Conservation (phyloP, 92 coral and sea anemone genomes). For the Actinostola sp. region DNA sequence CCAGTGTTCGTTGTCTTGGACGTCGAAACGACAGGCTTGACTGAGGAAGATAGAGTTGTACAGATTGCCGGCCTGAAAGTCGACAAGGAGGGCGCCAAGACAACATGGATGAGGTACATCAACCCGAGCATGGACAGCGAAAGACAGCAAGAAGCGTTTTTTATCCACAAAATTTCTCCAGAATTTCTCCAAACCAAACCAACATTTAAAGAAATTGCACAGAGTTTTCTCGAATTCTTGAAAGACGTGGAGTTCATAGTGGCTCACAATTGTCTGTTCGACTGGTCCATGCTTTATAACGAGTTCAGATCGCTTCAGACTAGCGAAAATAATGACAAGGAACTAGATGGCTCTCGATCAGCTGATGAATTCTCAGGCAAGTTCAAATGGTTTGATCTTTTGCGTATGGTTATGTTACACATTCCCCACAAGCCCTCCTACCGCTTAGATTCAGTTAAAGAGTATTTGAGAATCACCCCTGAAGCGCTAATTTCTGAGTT, state of each 20-base stretch:
- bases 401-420: slow-evolving; percentile 28
- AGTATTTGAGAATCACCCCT: slow-evolving; percentile 23
- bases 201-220: slow-evolving; percentile 24
- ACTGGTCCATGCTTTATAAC: slow-evolving; percentile 46
- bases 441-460: slow-evolving; percentile 7
- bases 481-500: background rate
- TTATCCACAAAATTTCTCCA: slow-evolving; percentile 44
- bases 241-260: slow-evolving; percentile 39
- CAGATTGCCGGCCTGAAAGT: slow-evolving; percentile 56
- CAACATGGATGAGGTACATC: slow-evolving; percentile 45
- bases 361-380: slow-evolving; percentile 1
- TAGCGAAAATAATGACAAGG: too few relatives aligned
- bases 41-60: slow-evolving; percentile 33
- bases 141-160: slow-evolving; percentile 9
- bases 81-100: slow-evolving; percentile 6
- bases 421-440: slow-evolving; percentile 6
- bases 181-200: slow-evolving; percentile 38
- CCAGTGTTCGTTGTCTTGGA: slow-evolving; percentile 35
- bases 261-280: slow-evolving; percentile 37
- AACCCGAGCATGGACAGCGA: slow-evolving; percentile 32
- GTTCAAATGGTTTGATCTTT: slow-evolving; percentile 41
- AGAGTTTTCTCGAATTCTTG: slow-evolving; percentile 33
- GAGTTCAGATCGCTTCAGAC: slow-evolving; percentile 25
- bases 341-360: background rate
- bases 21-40: slow-evolving; percentile 50